Evolutionary conservation across 2,113 vertebrate genomes (phyloP).

Genomic region (Tragulus kanchil): DNA sequence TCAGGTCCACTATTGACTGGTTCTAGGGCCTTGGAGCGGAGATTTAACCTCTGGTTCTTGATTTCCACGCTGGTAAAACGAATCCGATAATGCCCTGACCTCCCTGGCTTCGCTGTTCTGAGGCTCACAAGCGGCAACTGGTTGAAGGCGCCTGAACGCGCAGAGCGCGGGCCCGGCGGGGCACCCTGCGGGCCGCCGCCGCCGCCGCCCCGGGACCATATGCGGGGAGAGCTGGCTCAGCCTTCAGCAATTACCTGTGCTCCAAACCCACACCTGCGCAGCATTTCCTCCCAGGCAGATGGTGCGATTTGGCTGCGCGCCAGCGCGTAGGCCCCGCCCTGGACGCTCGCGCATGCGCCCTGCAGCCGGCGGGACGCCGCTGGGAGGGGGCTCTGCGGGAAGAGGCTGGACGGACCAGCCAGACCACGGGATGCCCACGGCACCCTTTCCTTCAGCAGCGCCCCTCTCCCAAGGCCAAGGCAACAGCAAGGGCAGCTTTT

Average conservation of each 20-base stretch:
- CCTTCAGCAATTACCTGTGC: conserved; percentile 35
- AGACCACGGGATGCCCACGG: accelerated
- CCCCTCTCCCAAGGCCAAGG: not conserved
- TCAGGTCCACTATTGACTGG: conserved; percentile 55
- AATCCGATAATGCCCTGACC: conserved; percentile 67
- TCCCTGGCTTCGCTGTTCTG: not conserved
- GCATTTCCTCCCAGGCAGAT: conserved; percentile 27
- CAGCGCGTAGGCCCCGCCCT: accelerated
- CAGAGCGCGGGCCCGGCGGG: accelerated
- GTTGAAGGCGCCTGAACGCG: not conserved
- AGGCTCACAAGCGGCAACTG: not conserved
- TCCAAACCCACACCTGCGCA: conserved; percentile 19
- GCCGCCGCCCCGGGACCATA: not conserved
- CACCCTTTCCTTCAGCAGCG: not conserved
- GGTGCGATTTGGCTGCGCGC: not conserved
- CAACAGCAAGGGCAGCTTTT: not conserved
- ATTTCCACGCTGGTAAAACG: conserved; percentile 59
- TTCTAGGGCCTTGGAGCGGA: not conserved
- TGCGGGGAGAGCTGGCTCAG: conserved; percentile 1
- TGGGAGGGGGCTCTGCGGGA: not conserved
- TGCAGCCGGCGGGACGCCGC: accelerated
- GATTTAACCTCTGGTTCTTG: conserved; percentile 62
- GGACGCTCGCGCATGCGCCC: accelerated
- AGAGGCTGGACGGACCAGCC: accelerated
- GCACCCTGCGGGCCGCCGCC: accelerated